phyloP scores from a whole-genome alignment of 2,113 vertebrate genomes.

The Rhabdomys dilectus region DNA sequence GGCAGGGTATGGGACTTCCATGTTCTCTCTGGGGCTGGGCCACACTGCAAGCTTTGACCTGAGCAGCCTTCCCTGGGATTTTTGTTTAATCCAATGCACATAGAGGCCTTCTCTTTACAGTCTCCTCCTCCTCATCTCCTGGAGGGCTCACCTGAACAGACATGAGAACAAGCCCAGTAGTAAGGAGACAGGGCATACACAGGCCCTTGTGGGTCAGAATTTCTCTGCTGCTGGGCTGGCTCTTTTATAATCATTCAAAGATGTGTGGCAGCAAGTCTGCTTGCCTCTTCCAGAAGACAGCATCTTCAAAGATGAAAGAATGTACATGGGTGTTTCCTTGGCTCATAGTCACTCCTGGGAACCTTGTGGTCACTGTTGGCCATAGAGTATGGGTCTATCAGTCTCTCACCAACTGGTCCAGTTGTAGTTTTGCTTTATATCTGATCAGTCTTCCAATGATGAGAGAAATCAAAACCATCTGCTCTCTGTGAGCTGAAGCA shows the following conservation, averaged over 20 bases:
- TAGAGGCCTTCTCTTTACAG: background rate
- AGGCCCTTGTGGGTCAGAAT: background rate
- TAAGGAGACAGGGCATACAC: too few species aligned
- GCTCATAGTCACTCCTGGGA: background rate
- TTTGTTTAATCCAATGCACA: background rate
- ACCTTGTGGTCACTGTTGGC: accelerated
- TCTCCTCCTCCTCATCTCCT: background rate
- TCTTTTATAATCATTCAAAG: background rate
- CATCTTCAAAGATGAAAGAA: background rate
- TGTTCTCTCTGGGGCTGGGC: background rate
- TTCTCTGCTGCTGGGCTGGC: background rate
- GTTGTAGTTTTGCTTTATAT: background rate
- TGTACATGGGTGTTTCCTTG: accelerated
- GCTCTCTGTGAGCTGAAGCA: accelerated
- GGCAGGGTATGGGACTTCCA: background rate
- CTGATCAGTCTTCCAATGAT: background rate
- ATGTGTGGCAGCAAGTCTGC: accelerated
- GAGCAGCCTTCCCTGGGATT: background rate
- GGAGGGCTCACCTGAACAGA: too few species aligned
- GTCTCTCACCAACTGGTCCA: background rate
- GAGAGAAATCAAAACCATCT: accelerated
- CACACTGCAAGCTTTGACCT: too few species aligned
- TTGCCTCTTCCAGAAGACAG: background rate
- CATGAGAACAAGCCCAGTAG: background rate
- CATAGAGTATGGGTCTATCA: accelerated